phyloP scores from a whole-genome alignment of 2,797 vertebrate genomes.

The Peromyscus eremicus region DNA sequence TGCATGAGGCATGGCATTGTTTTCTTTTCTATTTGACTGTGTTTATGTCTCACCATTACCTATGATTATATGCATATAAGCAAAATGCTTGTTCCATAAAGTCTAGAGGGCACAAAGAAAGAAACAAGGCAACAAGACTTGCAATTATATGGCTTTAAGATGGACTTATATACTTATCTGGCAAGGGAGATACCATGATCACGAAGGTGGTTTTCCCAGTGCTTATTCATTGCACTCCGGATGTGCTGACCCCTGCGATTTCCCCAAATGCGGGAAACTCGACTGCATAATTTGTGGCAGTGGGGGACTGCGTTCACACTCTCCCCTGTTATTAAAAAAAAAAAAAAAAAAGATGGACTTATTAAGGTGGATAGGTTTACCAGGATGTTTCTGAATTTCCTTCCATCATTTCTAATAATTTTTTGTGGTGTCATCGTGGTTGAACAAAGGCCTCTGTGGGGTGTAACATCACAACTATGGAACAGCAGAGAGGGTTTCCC shows the following conservation, averaged over 20 bases:
- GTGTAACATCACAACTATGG: background rate
- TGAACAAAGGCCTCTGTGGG: background rate
- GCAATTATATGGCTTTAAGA: background rate
- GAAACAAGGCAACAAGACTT: background rate
- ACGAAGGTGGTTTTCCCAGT: too few species aligned
- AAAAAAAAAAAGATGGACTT: background rate
- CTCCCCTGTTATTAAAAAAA: too few species aligned
- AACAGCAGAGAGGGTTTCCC: background rate
- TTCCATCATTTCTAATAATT: background rate
- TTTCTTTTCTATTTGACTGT: background rate
- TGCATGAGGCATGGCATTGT: background rate
- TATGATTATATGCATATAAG: background rate
- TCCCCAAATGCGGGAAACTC: too few species aligned
- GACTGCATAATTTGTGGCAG: too few species aligned
- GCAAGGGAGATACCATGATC: too few species aligned
- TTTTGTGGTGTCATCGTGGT: background rate
- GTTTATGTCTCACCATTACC: background rate
- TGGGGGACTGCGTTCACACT: too few species aligned
- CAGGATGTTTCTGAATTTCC: fast-evolving
- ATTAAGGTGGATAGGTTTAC: fast-evolving
- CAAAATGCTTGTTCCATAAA: background rate
- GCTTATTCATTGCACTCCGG: too few species aligned
- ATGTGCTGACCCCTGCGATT: too few species aligned
- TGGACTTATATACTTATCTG: too few species aligned
- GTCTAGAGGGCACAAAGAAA: background rate